Conservation (phyloP, 1,140 invertebrate genomes). For the Leptonema lineaticorne region DNA sequence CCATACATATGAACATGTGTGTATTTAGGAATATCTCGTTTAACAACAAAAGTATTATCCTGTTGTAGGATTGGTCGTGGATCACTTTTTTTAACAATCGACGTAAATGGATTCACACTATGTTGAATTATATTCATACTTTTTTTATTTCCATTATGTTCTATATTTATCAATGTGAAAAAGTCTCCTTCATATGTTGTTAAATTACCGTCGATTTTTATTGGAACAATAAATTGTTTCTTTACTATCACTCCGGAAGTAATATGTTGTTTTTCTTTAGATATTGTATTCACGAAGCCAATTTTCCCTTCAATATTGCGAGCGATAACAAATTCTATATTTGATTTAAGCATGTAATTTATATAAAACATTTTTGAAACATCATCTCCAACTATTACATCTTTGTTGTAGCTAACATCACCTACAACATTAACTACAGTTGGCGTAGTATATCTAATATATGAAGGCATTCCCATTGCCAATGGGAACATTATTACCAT, state of each 20-base stretch:
- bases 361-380: conserved; percentile 46
- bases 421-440: conserved; percentile 52
- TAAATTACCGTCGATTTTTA: conserved; percentile 50
- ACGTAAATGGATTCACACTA: conserved; percentile 62
- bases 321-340: conserved; percentile 54
- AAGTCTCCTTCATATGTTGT: too few relatives aligned
- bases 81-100: conserved; percentile 57
- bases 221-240: conserved; percentile 57
- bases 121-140: conserved; percentile 57
- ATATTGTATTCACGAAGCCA: conserved; percentile 65
- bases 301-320: conserved; percentile 58
- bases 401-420: too few relatives aligned
- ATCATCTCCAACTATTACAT: too few relatives aligned
- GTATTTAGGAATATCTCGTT: conserved; percentile 29
- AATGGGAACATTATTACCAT: conserved; percentile 64
- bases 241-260: conserved; percentile 61
- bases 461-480: conserved; percentile 66
- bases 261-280: conserved; percentile 55
- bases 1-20: conserved; percentile 47
- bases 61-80: conserved; percentile 51
- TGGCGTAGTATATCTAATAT: conserved; percentile 60
- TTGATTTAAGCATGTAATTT: too few relatives aligned
- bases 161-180: conserved; percentile 54
- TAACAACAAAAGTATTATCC: conserved; percentile 50
- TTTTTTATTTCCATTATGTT: conserved; percentile 52